These are phyloP conservation scores for Helicoverpa assulta DNA, from an alignment of 2,888 invertebrate genomes.

Conservation along the genomic window DNA sequence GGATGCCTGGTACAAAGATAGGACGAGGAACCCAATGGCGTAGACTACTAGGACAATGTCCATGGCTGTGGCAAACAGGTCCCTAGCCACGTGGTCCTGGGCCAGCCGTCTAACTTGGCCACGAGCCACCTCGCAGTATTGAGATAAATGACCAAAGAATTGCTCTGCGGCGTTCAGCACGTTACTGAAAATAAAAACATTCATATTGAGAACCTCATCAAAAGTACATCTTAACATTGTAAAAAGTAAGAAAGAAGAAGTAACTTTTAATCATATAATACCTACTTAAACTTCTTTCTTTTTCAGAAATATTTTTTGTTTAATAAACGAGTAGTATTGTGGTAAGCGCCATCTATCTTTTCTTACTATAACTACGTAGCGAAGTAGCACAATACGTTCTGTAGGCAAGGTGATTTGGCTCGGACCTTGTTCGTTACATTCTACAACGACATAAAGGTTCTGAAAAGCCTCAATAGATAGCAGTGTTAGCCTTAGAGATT, in stretches of 20 bases:
- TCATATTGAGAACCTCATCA: background rate
- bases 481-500: conserved; percentile 4
- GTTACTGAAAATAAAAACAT: conserved; percentile 61
- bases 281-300: no score
- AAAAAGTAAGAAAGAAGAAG: no score
- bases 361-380: background rate
- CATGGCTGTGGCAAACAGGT: conserved; percentile 78
- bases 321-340: background rate
- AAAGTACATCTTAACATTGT: no score
- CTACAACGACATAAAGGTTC: conserved; percentile 2
- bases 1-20: conserved; percentile 79
- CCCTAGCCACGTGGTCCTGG: conserved; percentile 68
- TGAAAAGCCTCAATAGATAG: conserved; percentile 50
- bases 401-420: background rate
- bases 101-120: conserved; percentile 66
- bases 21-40: conserved; percentile 79
- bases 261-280: no score
- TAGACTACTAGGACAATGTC: conserved; percentile 79
- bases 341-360: conserved; percentile 42
- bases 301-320: no score
- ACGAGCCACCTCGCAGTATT: conserved; percentile 58
- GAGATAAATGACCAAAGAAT: conserved; percentile 62
- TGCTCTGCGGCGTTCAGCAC: conserved; percentile 69
- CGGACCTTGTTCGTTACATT: background rate
- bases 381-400: background rate